Base-by-base conservation (phyloP, 2,797 vertebrate genomes). In the Hephaestus fuliginosus region DNA sequence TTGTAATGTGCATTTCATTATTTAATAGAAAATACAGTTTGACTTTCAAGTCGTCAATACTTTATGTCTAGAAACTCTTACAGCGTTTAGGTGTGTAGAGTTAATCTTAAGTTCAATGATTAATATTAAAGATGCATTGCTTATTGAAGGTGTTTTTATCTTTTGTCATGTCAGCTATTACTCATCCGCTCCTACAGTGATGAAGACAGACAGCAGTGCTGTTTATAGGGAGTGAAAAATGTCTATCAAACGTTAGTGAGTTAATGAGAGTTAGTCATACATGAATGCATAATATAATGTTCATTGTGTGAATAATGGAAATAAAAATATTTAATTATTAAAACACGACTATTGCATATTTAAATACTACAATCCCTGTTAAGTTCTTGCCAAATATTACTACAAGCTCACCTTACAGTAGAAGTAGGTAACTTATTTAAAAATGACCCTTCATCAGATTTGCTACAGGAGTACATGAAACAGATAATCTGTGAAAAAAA, bases 161-260 rank as follows among this genome's bases (percentile, higher is more conserved):
- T 13, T 5, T 3, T 18, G 72, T 76, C 57, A 60, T 69, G 14
- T 78, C 1, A 7, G 13, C 18, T 12, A 75, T 46, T 14, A 91
- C 76, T 41, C 90, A 93, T 79, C 92, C 92, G 25, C 0, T 74
- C 43, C 92, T 93, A 14, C 7, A 73, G 14, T n/a, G 17, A 65
- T 5, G 67, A 43, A 48, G 1, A 80, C 2, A 75, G 13, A 78
- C 36, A 49, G 5, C 0, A 6, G 14, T 1, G 44, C 5, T 39
- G 63, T 58, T 12, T 28, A 20, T 68, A 70, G 36, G 1, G 1
- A 44, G 9, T 0, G 0, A 6, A n/a, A 72, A 25, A 60, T 22
- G 7, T 33, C 9, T 15, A 17, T 14, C 3, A 73, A 67, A 33
- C 7, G 2, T 1, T 3, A 25, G 1, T 39, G 1, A 64, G 4